A percentile compares a stretch with the other conserved stretches of the same genome.
phyloP scores from a whole-genome alignment of 2,113 vertebrate species.

The Aptenodytes patagonicus region DNA sequence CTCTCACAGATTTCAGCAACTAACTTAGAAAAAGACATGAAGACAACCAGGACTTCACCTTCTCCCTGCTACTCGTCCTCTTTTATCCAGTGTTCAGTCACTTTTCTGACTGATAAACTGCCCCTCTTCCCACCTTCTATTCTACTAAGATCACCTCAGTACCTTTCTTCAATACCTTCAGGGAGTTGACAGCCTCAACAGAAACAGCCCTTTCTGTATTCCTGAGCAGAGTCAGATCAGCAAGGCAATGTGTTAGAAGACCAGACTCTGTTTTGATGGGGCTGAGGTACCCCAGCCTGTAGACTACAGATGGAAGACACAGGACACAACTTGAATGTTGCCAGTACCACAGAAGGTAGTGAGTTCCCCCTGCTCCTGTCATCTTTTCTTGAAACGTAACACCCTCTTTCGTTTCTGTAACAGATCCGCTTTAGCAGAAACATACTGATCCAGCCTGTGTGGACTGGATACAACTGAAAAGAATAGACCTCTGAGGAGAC shows the following conservation, averaged over 20 bases:
- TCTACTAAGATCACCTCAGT: background rate
- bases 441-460: background rate
- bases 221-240: background rate
- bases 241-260: background rate
- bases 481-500: background rate
- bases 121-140: background rate
- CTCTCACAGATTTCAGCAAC: background rate
- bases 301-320: too few relatives aligned
- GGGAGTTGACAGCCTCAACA: background rate
- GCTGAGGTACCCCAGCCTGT: background rate
- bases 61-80: background rate
- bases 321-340: background rate
- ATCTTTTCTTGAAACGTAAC: background rate
- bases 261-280: background rate
- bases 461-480: background rate
- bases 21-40: background rate
- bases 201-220: background rate
- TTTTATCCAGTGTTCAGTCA: background rate
- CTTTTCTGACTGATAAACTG: background rate
- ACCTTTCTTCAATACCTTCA: background rate
- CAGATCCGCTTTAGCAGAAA: background rate
- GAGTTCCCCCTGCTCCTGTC: background rate
- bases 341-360: fast-evolving
- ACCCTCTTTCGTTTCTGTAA: background rate
- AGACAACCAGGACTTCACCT: background rate